phyloP scores from a whole-genome alignment of 2,888 invertebrate species.

The Agrilus cyanescens region DNA sequence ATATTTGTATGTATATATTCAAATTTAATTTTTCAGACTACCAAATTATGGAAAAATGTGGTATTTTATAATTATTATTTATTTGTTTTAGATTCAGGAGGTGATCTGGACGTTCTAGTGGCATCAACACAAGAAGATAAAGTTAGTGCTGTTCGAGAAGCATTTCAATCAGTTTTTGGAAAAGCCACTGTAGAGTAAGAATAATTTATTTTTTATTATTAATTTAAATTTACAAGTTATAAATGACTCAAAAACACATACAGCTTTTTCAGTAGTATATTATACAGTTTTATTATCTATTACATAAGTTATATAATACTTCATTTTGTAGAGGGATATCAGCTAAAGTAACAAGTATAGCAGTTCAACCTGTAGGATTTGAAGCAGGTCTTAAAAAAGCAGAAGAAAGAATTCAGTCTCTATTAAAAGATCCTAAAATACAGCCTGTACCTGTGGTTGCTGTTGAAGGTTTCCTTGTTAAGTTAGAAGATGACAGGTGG shows the following conservation, averaged over 20 bases:
- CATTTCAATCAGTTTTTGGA: constrained; percentile 68
- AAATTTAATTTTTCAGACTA: not conserved
- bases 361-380: constrained; percentile 68
- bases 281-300: not conserved
- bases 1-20: constrained; percentile 53
- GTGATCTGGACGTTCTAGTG: constrained; percentile 61
- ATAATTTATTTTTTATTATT: not conserved
- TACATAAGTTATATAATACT: not conserved
- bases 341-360: constrained; percentile 49
- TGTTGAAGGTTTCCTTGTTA: constrained; percentile 63
- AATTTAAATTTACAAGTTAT: not conserved
- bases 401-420: constrained; percentile 54
- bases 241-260: not conserved
- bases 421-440: constrained; percentile 45
- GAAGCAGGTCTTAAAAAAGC: constrained; percentile 62
- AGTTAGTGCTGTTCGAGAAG: constrained; percentile 64
- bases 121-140: constrained; percentile 68
- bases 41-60: constrained; percentile 5
- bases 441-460: constrained; percentile 58
- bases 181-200: constrained; percentile 65
- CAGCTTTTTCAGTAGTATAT: not conserved
- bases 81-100: constrained; percentile 58
- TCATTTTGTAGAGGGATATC: constrained; percentile 44
- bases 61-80: too few relatives aligned
- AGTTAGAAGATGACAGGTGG: constrained; percentile 51